Evolutionary conservation across 2,797 vertebrate species (phyloP), one percentile per base, ranked within the genome.

Genomic region (Chiloscyllium punctatum): DNA sequence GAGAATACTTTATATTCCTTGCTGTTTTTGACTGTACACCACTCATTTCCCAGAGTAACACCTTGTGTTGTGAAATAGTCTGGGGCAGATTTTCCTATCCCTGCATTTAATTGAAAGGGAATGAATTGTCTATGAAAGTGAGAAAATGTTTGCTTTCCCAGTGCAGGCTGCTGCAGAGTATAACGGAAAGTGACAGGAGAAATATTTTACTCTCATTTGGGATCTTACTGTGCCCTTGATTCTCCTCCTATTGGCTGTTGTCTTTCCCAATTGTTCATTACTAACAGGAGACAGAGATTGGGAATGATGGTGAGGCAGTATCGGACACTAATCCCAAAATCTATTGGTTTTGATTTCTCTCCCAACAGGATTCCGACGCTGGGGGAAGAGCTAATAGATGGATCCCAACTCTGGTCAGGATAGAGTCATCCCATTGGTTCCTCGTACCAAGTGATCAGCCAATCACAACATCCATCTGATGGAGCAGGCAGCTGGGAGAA

Each of bases 341-440:
- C 96, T 95, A 96, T 97, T 97, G 96, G 97, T 97, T 98, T 97
- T 97, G 0, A 97, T 94, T 96, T 98, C 96, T 97, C 98, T 98
- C 98, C 96, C 97, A 96, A 97, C 98, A 99, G 98, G 98, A 96
- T 97, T 96, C 96, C 97, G 97, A 96, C 97, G 97, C 97, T 97
- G 98, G 98, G 97, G 96, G 97, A 97, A 97, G 97, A 97, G 97
- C 98, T 98, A 98, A 98, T 97, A 98, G 98, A 98, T 98, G 98
- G n/a, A n/a, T n/a, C n/a, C n/a, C n/a, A n/a, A n/a, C n/a, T n/a
- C n/a, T n/a, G n/a, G n/a, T n/a, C n/a, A n/a, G n/a, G n/a, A n/a
- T n/a, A n/a, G n/a, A n/a, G n/a, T n/a, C n/a, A n/a, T n/a, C n/a
- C n/a, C n/a, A n/a, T n/a, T n/a, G n/a, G n/a, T n/a, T n/a, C n/a